These are phyloP conservation scores for Itoplectis maculator DNA, from an alignment of 2,888 invertebrate species.

Conservation along the genomic window DNA sequence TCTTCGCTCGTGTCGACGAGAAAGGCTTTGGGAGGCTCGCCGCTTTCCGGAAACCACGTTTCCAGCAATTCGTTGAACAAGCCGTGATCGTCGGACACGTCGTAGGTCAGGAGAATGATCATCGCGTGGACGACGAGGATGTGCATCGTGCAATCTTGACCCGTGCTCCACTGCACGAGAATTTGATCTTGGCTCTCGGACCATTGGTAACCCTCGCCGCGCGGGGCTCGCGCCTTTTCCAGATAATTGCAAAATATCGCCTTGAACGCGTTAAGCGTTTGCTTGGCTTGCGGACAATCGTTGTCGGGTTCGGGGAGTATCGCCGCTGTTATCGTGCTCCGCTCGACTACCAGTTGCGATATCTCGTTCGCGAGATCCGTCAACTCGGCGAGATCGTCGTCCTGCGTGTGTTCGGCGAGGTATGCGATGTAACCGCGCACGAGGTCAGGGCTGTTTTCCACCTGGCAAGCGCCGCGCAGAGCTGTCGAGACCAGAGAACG, in stretches of 20 bases:
- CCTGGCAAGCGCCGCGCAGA: constrained; percentile 94
- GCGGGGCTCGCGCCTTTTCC: constrained; percentile 88
- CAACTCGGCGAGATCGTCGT: constrained; percentile 89
- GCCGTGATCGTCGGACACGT: constrained; percentile 85
- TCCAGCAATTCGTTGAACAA: constrained; percentile 89
- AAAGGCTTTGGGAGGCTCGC: constrained; percentile 91
- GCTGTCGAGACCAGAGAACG: constrained; percentile 89
- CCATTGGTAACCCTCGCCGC: constrained; percentile 88
- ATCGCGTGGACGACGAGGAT: constrained; percentile 93
- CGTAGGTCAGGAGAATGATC: constrained; percentile 92
- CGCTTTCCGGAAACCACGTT: constrained; percentile 93
- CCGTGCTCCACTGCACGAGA: constrained; percentile 91
- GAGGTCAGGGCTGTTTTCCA: constrained; percentile 94
- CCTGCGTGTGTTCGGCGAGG: constrained; percentile 90
- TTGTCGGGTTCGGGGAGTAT: constrained; percentile 89
- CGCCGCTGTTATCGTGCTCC: constrained; percentile 93
- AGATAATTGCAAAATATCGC: constrained; percentile 91
- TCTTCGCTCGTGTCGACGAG: constrained; percentile 93
- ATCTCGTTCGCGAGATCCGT: constrained; percentile 92
- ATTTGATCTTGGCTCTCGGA: constrained; percentile 91
- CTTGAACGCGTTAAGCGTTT: constrained; percentile 90
- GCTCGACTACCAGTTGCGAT: constrained; percentile 95
- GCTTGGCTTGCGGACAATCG: constrained; percentile 81
- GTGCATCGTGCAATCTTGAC: constrained; percentile 91
- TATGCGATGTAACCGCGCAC: constrained; percentile 94